Conservation (phyloP, 2,113 vertebrate species). For the Alaudala cheleensis region DNA sequence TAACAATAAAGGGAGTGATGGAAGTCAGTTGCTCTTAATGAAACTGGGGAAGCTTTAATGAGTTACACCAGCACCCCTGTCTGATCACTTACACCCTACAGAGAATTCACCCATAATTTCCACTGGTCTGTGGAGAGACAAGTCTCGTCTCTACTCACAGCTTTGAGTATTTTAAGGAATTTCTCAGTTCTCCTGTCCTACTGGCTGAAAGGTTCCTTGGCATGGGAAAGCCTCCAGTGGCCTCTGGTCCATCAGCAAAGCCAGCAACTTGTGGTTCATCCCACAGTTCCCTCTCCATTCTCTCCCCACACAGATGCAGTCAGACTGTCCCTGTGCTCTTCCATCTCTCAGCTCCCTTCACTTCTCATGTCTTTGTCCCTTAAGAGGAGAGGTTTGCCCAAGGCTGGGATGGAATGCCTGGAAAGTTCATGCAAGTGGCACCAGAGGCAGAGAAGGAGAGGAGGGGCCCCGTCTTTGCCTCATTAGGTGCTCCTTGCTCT, state of each 20-base stretch:
- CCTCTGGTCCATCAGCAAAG: not conserved
- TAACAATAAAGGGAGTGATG: not conserved
- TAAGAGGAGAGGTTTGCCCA: not conserved
- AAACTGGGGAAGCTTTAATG: not conserved
- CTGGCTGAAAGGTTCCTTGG: not conserved
- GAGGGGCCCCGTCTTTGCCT: not conserved
- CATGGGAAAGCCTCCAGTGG: not conserved
- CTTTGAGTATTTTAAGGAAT: not conserved
- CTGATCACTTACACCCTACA: accelerated
- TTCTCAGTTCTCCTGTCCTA: not conserved
- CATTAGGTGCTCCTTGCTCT: not conserved
- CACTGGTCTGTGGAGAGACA: not conserved
- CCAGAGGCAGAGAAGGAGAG: not conserved
- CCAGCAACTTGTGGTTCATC: not conserved
- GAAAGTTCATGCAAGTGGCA: not conserved
- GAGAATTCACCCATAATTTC: not conserved
- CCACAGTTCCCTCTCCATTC: accelerated
- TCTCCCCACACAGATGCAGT: too few species aligned
- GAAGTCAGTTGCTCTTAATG: not conserved
- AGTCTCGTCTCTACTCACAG: not conserved
- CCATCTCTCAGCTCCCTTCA: not conserved
- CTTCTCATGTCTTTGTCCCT: not conserved
- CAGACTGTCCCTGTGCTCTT: not conserved
- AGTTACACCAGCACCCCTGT: not conserved
- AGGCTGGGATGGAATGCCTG: accelerated